Evolutionary conservation across 2,797 vertebrate species (phyloP).

Genomic region (Rhynchotus rufescens): DNA sequence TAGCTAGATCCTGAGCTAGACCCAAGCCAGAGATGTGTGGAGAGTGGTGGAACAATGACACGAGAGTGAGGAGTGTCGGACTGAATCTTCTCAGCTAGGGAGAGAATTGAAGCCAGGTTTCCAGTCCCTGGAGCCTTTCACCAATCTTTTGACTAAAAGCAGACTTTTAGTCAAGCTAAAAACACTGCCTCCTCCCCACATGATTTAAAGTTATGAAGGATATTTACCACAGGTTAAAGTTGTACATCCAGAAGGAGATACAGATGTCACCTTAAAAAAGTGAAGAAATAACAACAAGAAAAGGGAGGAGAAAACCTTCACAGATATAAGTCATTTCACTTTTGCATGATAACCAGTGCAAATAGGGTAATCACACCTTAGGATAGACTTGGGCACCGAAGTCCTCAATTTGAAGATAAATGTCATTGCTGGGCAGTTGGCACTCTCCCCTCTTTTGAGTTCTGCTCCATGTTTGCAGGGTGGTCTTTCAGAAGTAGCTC

Average conservation of each 20-base stretch:
- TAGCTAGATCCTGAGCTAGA: background rate
- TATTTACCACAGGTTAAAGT: background rate
- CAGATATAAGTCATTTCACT: background rate
- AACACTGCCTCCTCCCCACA: background rate
- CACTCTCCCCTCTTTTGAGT: background rate
- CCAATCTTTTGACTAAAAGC: background rate
- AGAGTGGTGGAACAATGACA: rapidly evolving
- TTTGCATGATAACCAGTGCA: background rate
- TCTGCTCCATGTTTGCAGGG: background rate
- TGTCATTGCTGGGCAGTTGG: background rate
- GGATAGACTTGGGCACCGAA: background rate
- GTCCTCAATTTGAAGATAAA: background rate
- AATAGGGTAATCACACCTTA: background rate
- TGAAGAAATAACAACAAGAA: background rate
- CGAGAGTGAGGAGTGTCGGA: background rate
- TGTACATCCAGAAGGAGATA: background rate
- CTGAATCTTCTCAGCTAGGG: background rate
- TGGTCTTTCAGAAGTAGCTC: background rate
- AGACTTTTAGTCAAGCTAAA: background rate
- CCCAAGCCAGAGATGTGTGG: background rate
- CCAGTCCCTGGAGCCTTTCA: background rate
- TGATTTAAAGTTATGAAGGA: background rate
- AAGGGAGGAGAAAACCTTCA: background rate
- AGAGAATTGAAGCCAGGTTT: background rate
- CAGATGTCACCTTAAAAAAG: background rate